Conservation (phyloP, 2,797 vertebrate species). For the Phalanger gymnotis region DNA sequence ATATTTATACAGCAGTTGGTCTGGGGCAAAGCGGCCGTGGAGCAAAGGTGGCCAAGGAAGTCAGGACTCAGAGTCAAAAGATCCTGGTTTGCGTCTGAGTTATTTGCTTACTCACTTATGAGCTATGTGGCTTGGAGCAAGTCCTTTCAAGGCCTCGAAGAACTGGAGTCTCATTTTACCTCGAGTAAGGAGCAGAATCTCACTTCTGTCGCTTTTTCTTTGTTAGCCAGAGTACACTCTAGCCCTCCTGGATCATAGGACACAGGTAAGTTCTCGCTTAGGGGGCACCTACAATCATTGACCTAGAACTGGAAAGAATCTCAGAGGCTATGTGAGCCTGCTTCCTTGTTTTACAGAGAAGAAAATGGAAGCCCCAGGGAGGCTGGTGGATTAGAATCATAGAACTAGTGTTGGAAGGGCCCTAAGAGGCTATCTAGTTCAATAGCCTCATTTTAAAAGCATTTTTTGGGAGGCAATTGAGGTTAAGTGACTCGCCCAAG, state of each 20-base stretch:
- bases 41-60: neutral
- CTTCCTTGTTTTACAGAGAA: neutral
- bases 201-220: neutral
- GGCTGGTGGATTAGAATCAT: neutral
- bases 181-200: neutral
- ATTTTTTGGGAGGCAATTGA: neutral
- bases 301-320: neutral
- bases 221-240: neutral
- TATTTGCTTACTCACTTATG: neutral
- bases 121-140: neutral
- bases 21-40: neutral
- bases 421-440: neutral
- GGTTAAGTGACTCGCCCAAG: neutral
- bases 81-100: neutral
- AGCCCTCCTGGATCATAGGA: neutral
- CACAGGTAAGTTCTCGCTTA: neutral
- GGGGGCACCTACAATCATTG: neutral
- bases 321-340: neutral
- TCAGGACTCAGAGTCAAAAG: neutral
- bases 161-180: neutral
- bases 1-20: neutral
- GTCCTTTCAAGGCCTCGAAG: neutral
- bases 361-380: neutral
- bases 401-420: neutral
- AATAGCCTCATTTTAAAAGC: neutral